phyloP scores from a whole-genome alignment of 2,888 invertebrate species.

The Caenorhabditis imperialis region DNA sequence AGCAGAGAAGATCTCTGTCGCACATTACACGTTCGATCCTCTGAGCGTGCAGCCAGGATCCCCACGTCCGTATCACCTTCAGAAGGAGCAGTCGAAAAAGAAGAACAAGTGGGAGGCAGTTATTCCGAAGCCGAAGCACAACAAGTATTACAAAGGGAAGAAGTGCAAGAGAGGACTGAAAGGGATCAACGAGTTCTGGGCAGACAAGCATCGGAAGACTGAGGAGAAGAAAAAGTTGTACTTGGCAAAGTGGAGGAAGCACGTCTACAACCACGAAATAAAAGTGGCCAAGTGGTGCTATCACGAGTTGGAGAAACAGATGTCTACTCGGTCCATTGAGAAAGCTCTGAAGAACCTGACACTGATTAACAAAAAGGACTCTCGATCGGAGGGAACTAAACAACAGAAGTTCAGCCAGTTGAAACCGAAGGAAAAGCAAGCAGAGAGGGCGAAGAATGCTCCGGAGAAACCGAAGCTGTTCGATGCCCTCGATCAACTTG shows the following conservation, averaged over 20 bases:
- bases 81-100: constrained; percentile 6
- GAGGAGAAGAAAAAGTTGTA: constrained; percentile 1
- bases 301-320: constrained; percentile 2
- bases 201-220: background rate
- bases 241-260: background rate
- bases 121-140: background rate
- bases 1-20: constrained; percentile 11
- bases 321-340: constrained; percentile 3
- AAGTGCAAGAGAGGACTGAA: constrained; percentile 7
- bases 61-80: constrained; percentile 14
- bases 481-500: too few relatives aligned
- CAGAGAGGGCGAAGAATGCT: too few relatives aligned
- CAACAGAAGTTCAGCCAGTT: background rate
- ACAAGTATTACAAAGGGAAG: constrained; percentile 13
- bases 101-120: constrained; percentile 2
- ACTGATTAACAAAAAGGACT: constrained; percentile 11
- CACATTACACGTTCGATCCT: constrained; percentile 10
- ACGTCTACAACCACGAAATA: background rate
- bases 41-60: background rate
- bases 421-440: background rate
- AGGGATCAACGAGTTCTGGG: constrained; percentile 8
- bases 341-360: background rate
- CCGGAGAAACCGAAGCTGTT: too few relatives aligned
- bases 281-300: background rate
- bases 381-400: constrained; percentile 8